Evolutionary conservation across 2,113 vertebrate genomes (phyloP), one percentile per base, ranked within the genome.

Genomic region (Lampris megalopsis): DNA sequence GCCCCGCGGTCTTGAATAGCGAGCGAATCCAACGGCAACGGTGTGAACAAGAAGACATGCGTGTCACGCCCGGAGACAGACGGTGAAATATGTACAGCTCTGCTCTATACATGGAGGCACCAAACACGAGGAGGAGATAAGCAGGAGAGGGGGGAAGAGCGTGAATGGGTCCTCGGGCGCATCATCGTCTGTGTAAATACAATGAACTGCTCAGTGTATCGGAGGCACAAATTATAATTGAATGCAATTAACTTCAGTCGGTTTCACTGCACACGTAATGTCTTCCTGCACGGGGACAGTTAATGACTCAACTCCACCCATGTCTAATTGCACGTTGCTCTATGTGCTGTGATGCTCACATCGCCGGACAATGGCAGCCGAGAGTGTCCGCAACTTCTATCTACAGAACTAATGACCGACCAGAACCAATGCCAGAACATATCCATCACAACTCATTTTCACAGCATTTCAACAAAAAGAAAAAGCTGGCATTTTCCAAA

Each of bases 151-250:
- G 64, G 43, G 6, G 43, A 45, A 45, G 43, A 45, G 43, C 4
- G 43, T 1, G 43, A 54, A 24, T 2, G n/a, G 9, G 7, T 36
- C 3, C 9, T 8, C 10, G 41, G 54, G 60, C 36, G 86, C 77
- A n/a, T 71, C 73, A 64, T 49, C 68, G 58, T 70, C 68, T n/a
- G 71, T 73, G 68, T 49, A 71, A 35, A 60, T 50, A 83, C 81
- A 68, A 82, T 68, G 73, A 75, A 86, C 83, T 72, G 81, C 67
- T 67, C 70, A 86, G 69, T 71, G 67, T 71, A 86, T 73, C 52
- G 71, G 84, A 92, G 90, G 86, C 88, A 93, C 92, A 82, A 80
- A 89, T 84, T 86, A 91, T 86, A 71, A 86, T 81, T 77, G 75
- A 83, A 87, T 75, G 76, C 85, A 85, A 90, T 89, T 88, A 82